Conservation (phyloP, 1,140 invertebrate species). For the Bacillus rossius region DNA sequence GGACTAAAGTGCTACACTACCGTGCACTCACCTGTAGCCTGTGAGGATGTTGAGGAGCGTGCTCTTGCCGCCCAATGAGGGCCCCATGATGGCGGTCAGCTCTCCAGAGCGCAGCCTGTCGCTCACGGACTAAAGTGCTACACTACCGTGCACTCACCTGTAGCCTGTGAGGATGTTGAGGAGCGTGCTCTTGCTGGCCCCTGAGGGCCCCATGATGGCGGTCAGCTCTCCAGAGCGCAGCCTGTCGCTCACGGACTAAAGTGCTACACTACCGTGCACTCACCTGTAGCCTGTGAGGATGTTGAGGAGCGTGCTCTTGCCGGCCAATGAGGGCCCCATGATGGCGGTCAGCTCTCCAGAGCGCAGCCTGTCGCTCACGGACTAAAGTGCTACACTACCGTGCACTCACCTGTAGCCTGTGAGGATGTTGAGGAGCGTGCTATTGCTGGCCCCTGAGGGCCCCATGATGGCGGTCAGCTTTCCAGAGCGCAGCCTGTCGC, state of each 20-base stretch:
- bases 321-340: conserved; percentile 90
- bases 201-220: conserved; percentile 92
- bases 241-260: conserved; percentile 77
- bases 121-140: conserved; percentile 77
- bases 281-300: conserved; percentile 84
- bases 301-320: conserved; percentile 85
- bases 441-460: conserved; percentile 88
- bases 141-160: too few species aligned
- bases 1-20: too few species aligned
- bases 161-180: conserved; percentile 84
- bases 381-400: too few species aligned
- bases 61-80: conserved; percentile 87
- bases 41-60: conserved; percentile 84
- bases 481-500: conserved; percentile 72
- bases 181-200: conserved; percentile 87
- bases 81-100: conserved; percentile 91
- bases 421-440: conserved; percentile 80
- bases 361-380: conserved; percentile 70
- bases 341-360: conserved; percentile 88
- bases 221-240: conserved; percentile 81
- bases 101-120: conserved; percentile 77
- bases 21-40: conserved; percentile 82
- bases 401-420: conserved; percentile 85
- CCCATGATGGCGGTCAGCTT: conserved; percentile 93
- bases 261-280: too few species aligned